Evolutionary conservation across 2,888 invertebrate species (phyloP).

Genomic region (Phytoseiulus persimilis): DNA sequence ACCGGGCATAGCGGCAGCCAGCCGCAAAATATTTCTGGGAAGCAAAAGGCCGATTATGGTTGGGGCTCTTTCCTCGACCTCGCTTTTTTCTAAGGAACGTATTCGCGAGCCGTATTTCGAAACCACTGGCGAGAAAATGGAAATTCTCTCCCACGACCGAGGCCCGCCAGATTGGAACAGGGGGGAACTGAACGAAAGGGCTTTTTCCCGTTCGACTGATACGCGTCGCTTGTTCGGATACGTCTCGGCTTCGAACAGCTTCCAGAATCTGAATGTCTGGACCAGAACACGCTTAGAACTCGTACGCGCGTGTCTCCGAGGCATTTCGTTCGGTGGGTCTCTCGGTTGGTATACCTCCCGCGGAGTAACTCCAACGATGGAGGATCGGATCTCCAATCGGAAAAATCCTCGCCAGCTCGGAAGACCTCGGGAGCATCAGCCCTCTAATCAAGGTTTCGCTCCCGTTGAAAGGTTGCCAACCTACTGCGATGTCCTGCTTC

Average conservation of each 20-base stretch:
- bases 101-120: neutral
- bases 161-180: neutral
- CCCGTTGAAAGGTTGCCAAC: too few relatives aligned
- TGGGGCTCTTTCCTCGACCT: too few relatives aligned
- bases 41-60: neutral
- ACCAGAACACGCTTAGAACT: neutral
- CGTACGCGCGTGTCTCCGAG: too few relatives aligned
- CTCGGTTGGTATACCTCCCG: too few relatives aligned
- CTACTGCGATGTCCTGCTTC: too few relatives aligned
- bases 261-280: neutral
- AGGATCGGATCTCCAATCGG: too few relatives aligned
- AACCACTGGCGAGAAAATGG: neutral
- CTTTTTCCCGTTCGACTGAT: neutral
- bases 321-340: too few relatives aligned
- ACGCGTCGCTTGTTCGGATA: neutral
- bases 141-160: neutral
- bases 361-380: too few relatives aligned
- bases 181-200: neutral
- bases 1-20: neutral
- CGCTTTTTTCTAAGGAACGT: neutral
- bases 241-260: neutral
- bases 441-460: too few relatives aligned
- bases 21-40: neutral
- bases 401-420: too few relatives aligned
- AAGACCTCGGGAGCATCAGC: too few relatives aligned